These are phyloP conservation scores for Lasiurus borealis DNA, from an alignment of 2,113 vertebrate genomes.

Conservation along the genomic window DNA sequence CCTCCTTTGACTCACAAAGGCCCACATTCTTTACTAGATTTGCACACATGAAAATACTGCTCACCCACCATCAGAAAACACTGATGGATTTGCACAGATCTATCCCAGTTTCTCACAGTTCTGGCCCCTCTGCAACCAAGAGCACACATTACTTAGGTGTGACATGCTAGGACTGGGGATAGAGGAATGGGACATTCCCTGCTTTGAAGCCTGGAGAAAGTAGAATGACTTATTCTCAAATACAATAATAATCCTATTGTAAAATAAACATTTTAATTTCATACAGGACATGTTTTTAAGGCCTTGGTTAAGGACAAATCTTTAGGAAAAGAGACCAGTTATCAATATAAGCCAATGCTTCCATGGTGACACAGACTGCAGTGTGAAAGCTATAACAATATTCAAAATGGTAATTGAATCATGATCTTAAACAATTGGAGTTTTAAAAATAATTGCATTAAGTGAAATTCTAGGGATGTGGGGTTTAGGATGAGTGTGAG, in stretches of 20 bases:
- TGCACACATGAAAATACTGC: neutral
- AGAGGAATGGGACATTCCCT: neutral
- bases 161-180: neutral
- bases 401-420: conserved; percentile 23
- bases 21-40: conserved; percentile 10
- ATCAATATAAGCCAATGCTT: neutral
- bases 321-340: neutral
- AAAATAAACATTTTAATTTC: conserved; percentile 28
- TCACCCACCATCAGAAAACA: neutral
- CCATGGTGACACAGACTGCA: neutral
- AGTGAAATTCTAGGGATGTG: neutral
- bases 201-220: neutral
- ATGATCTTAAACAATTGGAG: neutral
- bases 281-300: conserved; percentile 1
- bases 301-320: neutral
- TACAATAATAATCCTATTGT: neutral
- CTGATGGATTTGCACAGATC: neutral
- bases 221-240: neutral
- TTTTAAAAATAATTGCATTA: neutral
- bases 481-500: neutral
- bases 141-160: neutral
- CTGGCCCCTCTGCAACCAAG: neutral
- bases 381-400: neutral
- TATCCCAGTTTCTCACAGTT: neutral
- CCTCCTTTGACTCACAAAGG: neutral